Evolutionary conservation across 2,797 vertebrate species (phyloP).

Genomic region (Synanceia verrucosa): DNA sequence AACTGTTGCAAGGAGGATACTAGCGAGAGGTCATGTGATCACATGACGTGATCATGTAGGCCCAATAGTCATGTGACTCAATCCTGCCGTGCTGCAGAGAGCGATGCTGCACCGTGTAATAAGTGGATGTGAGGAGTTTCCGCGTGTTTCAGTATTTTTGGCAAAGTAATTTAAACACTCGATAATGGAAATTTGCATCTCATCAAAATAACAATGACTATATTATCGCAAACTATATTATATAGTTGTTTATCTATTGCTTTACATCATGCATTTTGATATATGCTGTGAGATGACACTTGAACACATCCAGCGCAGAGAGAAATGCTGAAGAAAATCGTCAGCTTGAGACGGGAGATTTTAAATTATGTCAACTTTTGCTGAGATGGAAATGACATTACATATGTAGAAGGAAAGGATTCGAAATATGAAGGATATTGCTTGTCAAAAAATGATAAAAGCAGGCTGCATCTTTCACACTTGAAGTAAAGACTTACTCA

Average conservation of each 20-base stretch:
- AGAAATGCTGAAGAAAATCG: constrained; percentile 36
- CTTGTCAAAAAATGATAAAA: constrained; percentile 1
- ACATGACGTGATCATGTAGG: too few species aligned
- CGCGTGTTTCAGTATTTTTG: too few species aligned
- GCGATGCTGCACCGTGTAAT: too few species aligned
- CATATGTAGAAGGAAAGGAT: not conserved
- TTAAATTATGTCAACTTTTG: constrained; percentile 33
- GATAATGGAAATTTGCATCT: too few species aligned
- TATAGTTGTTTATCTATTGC: constrained; percentile 26
- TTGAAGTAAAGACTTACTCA: not conserved
- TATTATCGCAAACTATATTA: too few species aligned
- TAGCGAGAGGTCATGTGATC: too few species aligned
- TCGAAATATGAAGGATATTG: not conserved
- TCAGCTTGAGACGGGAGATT: constrained; percentile 1
- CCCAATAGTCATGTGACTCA: too few species aligned
- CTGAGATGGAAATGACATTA: constrained; percentile 15
- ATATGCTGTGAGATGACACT: constrained; percentile 1
- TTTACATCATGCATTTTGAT: constrained; percentile 26
- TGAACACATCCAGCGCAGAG: not conserved
- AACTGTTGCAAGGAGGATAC: too few species aligned
- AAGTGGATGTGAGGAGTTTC: too few species aligned
- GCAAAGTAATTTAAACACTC: too few species aligned
- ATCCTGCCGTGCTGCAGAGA: too few species aligned
- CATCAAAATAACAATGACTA: too few species aligned
- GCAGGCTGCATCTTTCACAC: not conserved